Evolutionary conservation across 2,888 invertebrate species (phyloP), one percentile per base, ranked within the genome.

Genomic region (Drosophila vallismaia): DNA sequence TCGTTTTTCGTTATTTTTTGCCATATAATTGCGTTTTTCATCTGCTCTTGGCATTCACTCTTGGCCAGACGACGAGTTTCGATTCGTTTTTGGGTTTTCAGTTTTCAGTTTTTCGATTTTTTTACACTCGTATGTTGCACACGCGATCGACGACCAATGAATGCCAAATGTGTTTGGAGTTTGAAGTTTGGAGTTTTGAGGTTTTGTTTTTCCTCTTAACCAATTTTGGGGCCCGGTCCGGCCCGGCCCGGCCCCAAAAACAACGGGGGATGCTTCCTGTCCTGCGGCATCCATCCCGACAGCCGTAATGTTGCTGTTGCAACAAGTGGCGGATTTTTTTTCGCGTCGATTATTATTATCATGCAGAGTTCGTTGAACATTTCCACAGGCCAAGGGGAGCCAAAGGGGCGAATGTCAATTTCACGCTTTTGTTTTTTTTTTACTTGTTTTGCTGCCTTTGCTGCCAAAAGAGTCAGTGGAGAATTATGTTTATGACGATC

Each of bases 1-100:
- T 88, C 83, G 74, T 68, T 77, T 48, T 50, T 50, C 7, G 44
- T 24, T 44, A 24, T 33, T 67, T 67, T 67, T 67, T 67, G 73
- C 73, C 49, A 74, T 70, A 70, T 79, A 87, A 79, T 79, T 79
- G 79, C 86, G 75, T 85, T 84, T 63, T 52, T 64, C 58, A 45
- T 71, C 51, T 88, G 88, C 84, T 84, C 88, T 86, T 82, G 82
- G 87, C 86, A 81, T 82, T 81, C 81, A 60, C 55, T 69, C 46
- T 76, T 42, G 56, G 74, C 64, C 72, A 59, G 56, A 52, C 62
- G 48, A 56, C 58, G 26, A 66, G 63, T 40, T 40, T 40, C 7
- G 19, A 19, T 19, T 19, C 19, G 19, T 40, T n/a, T 53, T 6
- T 59, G 24, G n/a, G 28, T 53, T 38, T 48, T 19, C 29, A n/a